Evolutionary conservation across 2,888 invertebrate species (phyloP).

Genomic region (Tridacna crocea): DNA sequence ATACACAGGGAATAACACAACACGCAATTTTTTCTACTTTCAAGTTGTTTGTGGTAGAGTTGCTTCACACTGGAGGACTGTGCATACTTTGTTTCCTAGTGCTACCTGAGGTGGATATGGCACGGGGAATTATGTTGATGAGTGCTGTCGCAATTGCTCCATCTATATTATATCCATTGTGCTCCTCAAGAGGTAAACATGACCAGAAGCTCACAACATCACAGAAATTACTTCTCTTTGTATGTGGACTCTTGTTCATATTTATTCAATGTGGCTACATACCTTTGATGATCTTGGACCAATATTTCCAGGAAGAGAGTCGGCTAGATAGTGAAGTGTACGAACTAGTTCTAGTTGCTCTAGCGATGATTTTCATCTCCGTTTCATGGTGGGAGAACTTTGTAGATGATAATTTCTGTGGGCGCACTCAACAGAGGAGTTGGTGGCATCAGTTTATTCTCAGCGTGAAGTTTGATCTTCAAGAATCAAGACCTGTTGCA

Average conservation of each 20-base stretch:
- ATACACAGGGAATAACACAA: too few species aligned
- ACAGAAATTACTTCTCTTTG: conserved; percentile 27
- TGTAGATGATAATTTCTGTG: conserved; percentile 70
- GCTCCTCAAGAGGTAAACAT: conserved; percentile 33
- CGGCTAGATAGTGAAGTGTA: conserved; percentile 18
- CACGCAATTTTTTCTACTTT: conserved; percentile 5
- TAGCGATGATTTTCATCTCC: conserved; percentile 68
- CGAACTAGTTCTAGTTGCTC: conserved; percentile 48
- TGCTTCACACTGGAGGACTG: conserved; percentile 75
- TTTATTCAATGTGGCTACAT: conserved; percentile 66
- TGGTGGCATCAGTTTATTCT: conserved; percentile 50
- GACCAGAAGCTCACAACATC: background rate
- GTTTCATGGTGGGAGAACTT: conserved; percentile 78
- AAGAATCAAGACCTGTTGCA: conserved; percentile 61
- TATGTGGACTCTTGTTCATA: conserved; percentile 53
- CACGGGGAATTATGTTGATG: conserved; percentile 76
- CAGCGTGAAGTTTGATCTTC: conserved; percentile 63
- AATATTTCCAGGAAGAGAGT: conserved; percentile 46
- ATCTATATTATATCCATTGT: conserved; percentile 73
- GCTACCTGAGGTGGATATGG: conserved; percentile 75
- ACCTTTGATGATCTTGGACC: conserved; percentile 57
- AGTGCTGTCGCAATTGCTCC: conserved; percentile 76
- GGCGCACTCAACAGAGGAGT: conserved; percentile 33
- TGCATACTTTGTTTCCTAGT: conserved; percentile 79
- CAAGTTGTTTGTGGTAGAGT: conserved; percentile 70